Base-by-base conservation (phyloP, 2,888 invertebrate species). In the Nomada fucata region DNA sequence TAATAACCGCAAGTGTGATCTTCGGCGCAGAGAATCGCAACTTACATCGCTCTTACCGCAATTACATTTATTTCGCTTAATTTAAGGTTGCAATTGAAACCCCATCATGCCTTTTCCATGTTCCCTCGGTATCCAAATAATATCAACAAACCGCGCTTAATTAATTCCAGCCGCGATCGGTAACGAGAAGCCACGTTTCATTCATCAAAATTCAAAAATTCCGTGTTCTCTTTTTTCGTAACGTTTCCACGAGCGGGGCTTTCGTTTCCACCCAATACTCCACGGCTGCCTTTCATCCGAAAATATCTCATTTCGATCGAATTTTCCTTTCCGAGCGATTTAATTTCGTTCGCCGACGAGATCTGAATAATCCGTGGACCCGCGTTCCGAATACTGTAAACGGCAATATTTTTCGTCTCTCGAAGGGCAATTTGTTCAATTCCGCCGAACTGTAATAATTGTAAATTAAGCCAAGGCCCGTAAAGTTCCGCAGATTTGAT, bases 341-440 rank as follows among this genome's bases (percentile, higher is more conserved):
- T 74, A 74, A 74, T 82, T 78, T 71, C 65, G 75, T 78, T 74
- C 70, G 23, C n/a, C 53, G 64, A 60, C 52, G 47, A 42, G 61
- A 72, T 64, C 74, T 79, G 59, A 67, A 79, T 85, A 59, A 53
- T 70, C 77, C 72, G 69, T 64, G 68, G 67, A 60, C 69, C 69
- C 69, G 60, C 23, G 20, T 64, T 74, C 5, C 55, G 52, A 47
- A 50, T 23, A 23, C 29, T 73, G 36, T 36, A 36, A 36, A 36
- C 0, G 7, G 36, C 36, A 36, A 36, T 36, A 36, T 36, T 36
- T 36, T 36, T 7, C 36, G 36, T 36, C 1, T 36, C 5, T 0
- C 7, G 7, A 36, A 36, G 36, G 36, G 7, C 36, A 36, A 36
- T 36, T 7, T 7, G 36, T 36, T 50, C 13, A 5, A 50, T 53